Base-by-base conservation (phyloP, 2,888 invertebrate species). In the Taenaris catops region DNA sequence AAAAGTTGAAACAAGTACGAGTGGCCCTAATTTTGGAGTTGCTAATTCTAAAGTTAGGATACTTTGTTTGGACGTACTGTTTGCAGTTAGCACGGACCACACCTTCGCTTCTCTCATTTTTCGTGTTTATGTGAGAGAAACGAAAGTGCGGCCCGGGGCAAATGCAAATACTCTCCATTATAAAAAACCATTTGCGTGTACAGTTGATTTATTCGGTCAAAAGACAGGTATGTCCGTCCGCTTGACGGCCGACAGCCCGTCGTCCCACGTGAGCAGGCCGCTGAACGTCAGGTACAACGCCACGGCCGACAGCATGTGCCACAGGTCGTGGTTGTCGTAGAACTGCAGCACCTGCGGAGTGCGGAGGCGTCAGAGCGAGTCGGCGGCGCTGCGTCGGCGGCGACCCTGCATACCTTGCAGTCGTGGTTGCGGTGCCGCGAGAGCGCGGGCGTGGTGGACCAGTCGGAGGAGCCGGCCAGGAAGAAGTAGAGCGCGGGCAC, bases 281-380 rank as follows among this genome's bases (percentile, higher is more conserved):
- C 93, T 92, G 71, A 95, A 95, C 20, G 94, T 93, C 63, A 94
- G 91, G 67, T 94, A 96, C 87, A 96, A 92, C 34, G 93, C 93
- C 17, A 90, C 86, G 6, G 95, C 93, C n/a, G 95, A 95, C 40
- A 95, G 80, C 65, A 94, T 91, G 75, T 96, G 95, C 96, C 96
- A 96, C 49, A 96, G 89, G 67, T 96, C 96, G 75, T 96, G 96
- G 48, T 88, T 88, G 75, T 96, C 96, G 74, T 94, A 96, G 76
- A 96, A 96, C 41, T 90, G 78, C 42, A 94, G 64, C 25, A 94
- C 57, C 41, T 88, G 64, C 7, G 9, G 8, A n/a, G n/a, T n/a
- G n/a, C n/a, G n/a, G n/a, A n/a, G n/a, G n/a, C n/a, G n/a, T n/a
- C n/a, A n/a, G n/a, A n/a, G n/a, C n/a, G n/a, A n/a, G n/a, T n/a